Percentiles rank a stretch among this genome's conserved stretches.
phyloP scores from a whole-genome alignment of 2,888 invertebrate species.

The Fragum fragum region DNA sequence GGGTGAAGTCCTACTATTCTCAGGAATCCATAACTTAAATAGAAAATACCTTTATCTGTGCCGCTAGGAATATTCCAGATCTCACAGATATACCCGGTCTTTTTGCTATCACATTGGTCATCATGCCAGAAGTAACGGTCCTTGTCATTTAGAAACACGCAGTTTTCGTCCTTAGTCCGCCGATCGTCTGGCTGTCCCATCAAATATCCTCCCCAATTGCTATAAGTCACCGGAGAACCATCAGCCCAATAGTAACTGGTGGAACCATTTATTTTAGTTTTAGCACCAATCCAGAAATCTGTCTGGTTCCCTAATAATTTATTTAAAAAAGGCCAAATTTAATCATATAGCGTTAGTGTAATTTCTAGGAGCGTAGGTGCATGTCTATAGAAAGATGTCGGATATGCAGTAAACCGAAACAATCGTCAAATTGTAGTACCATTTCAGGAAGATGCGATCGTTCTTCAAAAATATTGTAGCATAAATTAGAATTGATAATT shows the following conservation, averaged over 20 bases:
- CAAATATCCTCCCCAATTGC: constrained; percentile 15
- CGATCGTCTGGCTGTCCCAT: constrained; percentile 23
- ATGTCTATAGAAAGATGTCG: no score
- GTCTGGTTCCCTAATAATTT: not conserved
- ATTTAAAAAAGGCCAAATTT: not conserved
- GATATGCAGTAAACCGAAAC: no score
- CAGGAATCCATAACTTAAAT: no score
- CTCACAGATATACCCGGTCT: constrained; percentile 26
- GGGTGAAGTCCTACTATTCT: no score
- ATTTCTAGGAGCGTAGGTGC: no score
- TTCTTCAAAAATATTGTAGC: no score
- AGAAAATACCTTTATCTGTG: not conserved
- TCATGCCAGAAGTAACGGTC: constrained; percentile 30
- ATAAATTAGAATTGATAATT: no score
- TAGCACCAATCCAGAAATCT: constrained; percentile 17
- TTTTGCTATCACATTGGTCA: constrained; percentile 10
- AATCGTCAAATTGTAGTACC: no score
- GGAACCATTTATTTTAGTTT: not conserved
- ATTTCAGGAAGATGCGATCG: no score
- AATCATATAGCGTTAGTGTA: no score
- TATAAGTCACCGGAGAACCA: constrained; percentile 1
- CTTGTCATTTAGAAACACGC: constrained; percentile 20
- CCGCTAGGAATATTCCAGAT: constrained; percentile 5
- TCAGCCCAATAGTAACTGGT: not conserved
- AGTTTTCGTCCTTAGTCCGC: constrained; percentile 24